Conservation (phyloP, 2,888 invertebrate species). For the Sarcophaga subvicina region DNA sequence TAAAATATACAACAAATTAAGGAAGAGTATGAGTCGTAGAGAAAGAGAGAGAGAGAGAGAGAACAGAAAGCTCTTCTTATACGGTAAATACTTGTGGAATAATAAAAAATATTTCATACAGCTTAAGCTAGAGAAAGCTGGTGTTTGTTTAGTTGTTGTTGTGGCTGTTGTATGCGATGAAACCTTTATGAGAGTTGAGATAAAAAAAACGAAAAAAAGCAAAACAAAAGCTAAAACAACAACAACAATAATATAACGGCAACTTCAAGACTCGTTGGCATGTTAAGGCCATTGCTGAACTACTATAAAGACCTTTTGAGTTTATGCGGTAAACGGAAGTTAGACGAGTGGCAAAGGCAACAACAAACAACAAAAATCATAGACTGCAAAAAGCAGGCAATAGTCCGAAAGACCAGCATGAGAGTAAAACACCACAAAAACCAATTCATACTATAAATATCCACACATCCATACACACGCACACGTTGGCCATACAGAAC, state of each 20-base stretch:
- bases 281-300: slow-evolving; percentile 69
- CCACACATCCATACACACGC: neutral
- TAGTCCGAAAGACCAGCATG: slow-evolving; percentile 17
- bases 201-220: slow-evolving; percentile 43
- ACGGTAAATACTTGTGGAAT: too few species aligned
- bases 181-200: slow-evolving; percentile 63
- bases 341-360: slow-evolving; percentile 46
- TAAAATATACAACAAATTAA: neutral
- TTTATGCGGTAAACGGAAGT: slow-evolving; percentile 68
- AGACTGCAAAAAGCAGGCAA: slow-evolving; percentile 13
- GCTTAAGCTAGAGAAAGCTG: too few species aligned
- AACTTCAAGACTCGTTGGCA: slow-evolving; percentile 65
- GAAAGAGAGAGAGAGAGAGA: slow-evolving; percentile 13
- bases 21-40: too few species aligned
- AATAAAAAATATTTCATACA: too few species aligned
- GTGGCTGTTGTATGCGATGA: slow-evolving; percentile 48
- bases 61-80: slow-evolving; percentile 24
- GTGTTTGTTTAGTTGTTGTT: neutral
- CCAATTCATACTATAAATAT: slow-evolving; percentile 38
- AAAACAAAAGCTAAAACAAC: neutral
- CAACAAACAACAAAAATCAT: slow-evolving; percentile 17
- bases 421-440: slow-evolving; percentile 56
- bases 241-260: slow-evolving; percentile 28
- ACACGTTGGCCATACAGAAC: slow-evolving; percentile 12
- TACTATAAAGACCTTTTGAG: slow-evolving; percentile 62